Base-by-base conservation (phyloP, 1,140 invertebrate species). In the Drosophila hydei region DNA sequence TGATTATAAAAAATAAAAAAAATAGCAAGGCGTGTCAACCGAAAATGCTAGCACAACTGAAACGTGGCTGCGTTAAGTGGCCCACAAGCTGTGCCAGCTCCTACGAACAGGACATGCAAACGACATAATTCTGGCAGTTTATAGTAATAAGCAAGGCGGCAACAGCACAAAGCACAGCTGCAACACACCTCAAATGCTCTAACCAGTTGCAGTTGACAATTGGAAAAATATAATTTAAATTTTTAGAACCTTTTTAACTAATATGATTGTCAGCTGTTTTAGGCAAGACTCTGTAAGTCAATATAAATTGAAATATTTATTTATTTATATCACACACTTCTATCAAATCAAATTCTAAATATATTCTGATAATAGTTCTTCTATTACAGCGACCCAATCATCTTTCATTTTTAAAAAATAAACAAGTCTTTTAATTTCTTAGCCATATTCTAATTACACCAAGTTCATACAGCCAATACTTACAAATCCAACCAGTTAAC, bases 101-200 rank as follows among this genome's bases (percentile, higher is more conserved):
- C 72, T 30, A 14, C 73, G 23, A n/a, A 65, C 62, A 69, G 69
- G 47, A 50, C 73, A 79, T 77, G 69, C 63, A 64, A 75, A 72
- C 80, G 68, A 77, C 69, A 79, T 84, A 72, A 75, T 79, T 81
- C 72, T 58, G 58, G 7, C 33, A 47, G 51, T 67, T 83, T 69
- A 45, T 40, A 23, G 61, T 30, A 27, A 67, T 62, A 74, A 40
- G 19, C 23, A 51, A 27, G 45, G 33, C 14, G 16, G 38, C 64
- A 36, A 30, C 19, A 43, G 38, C n/a, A 73, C 73, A 43, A 30
- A 9, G 3, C 11, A 3, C 0, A 0, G 7, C 30, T 50, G 36
- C 16, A 42, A 25, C 21, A 14, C 21, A 40, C 3, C 5, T 18
- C 0, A 50, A 50, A 72, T 72, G 52, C 64, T 42, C 69, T 72